A percentile compares a stretch with the other conserved stretches of the same genome.
Conservation (phyloP, 2,888 invertebrate genomes). For the Nudaria mundana region DNA sequence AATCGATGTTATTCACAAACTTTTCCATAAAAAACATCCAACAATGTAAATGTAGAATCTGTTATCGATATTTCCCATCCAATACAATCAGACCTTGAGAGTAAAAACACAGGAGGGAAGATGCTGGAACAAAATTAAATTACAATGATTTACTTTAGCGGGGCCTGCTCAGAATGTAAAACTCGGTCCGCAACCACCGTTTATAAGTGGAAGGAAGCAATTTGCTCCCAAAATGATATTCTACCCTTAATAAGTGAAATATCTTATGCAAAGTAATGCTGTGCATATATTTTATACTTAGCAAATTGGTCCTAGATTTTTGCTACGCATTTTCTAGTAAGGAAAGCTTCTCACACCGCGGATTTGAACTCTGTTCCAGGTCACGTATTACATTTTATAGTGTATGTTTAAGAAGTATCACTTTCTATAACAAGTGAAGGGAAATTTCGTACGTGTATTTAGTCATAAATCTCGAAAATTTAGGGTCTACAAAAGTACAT, state of each 20-base stretch:
- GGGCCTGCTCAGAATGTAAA: constrained; percentile 30
- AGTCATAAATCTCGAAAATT: no score
- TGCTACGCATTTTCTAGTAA: background rate
- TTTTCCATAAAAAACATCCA: no score
- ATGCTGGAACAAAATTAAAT: constrained; percentile 31
- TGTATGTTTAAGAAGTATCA: background rate
- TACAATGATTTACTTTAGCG: constrained; percentile 35
- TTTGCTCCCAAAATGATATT: constrained; percentile 29
- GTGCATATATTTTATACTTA: constrained; percentile 14
- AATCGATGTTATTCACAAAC: no score
- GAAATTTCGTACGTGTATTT: no score
- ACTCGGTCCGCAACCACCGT: constrained; percentile 25
- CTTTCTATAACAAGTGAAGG: background rate
- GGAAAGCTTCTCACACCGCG: background rate
- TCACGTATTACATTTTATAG: background rate
- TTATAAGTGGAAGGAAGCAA: constrained; percentile 46
- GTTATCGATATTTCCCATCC: constrained; percentile 1
- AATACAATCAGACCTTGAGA: constrained; percentile 18
- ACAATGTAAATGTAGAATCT: background rate
- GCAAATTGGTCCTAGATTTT: background rate
- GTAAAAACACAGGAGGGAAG: constrained; percentile 17
- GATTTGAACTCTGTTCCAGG: background rate
- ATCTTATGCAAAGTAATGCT: constrained; percentile 10
- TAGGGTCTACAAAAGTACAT: no score
- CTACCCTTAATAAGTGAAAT: constrained; percentile 19